Evolutionary conservation across 2,888 invertebrate genomes (phyloP), one percentile per base, ranked within the genome.

Genomic region (Zaprionus lineosus): DNA sequence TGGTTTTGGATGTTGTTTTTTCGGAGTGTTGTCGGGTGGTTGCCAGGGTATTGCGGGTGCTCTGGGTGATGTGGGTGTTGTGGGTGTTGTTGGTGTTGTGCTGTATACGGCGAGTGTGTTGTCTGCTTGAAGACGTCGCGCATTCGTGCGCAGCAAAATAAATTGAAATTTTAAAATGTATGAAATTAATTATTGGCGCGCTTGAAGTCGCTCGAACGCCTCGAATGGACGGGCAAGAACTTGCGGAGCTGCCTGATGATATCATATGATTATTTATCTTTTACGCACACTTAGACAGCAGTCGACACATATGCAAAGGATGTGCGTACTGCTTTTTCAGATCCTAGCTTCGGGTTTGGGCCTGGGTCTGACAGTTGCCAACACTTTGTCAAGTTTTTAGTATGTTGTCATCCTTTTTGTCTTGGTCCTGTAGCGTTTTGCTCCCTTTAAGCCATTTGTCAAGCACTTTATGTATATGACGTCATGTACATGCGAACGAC

Each of bases 131-230:
- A 79, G 81, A 76, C 70, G 64, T 64, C 67, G 76, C 73, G 81
- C 81, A 78, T 74, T 82, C 84, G 84, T 75, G 81, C 81, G 64
- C 36, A 46, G 65, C 74, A 72, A 83, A 86, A 85, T 86, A 83
- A 86, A 87, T 86, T 78, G 82, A 87, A 87, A 87, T 81, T 86
- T 85, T 81, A 81, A 81, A 81, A 84, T 84, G 82, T 85, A 78
- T 84, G 83, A 83, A 85, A 81, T 85, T 81, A 83, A 81, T 81
- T 70, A 83, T 79, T 76, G 74, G 71, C 74, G 43, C 46, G 24
- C 29, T 60, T 46, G 43, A 51, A 53, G 51, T 44, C 56, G 60
- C 65, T 53, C 46, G 53, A 75, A 64, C 74, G 65, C 73, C 64
- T 69, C 48, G 37, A 9, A 19, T n/a, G n/a, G 28, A 2, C 14